Evolutionary conservation across 2,797 vertebrate species (phyloP), one percentile per base, ranked within the genome.

Genomic region (Jordanella pulchra): DNA sequence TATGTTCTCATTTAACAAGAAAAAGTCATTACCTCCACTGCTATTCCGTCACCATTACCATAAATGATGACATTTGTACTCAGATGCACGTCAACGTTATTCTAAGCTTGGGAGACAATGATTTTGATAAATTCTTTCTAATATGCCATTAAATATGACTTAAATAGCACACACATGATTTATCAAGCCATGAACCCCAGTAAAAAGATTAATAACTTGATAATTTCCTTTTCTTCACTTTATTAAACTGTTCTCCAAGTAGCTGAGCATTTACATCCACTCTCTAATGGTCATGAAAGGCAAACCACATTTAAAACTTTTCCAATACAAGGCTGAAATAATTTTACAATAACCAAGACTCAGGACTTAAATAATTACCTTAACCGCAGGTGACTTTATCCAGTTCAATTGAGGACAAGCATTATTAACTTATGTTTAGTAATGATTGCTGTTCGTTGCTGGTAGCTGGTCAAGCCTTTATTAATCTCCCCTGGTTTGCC

Each of bases 1-100:
- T 78, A 83, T 69, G 73, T 81, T 76, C 39, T 56, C 81, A 71
- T 70, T 51, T 63, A 50, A 76, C 55, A 63, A 47, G 51, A 42
- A 30, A 14, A 67, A 25, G 51, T 77, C 60, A 79, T 68, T 73
- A 42, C 64, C 73, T 10, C 65, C 21, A 13, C 25, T 7, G 6
- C 66, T 71, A 55, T 64, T 78, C 81, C 15, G 18, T 79, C 67
- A 73, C 67, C 66, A 32, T 50, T 14, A 50, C 54, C 11, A 25
- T 2, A 30, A 64, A 60, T 58, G 68, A 35, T 71, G 3, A 61
- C n/a, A 27, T 55, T 44, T 48, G 63, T 56, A 28, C 39, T 56
- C 69, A 54, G 35, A n/a, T 28, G 50, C 39, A 48, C 39, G 50
- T 71, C 51, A 25, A 47, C 32, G 35, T 75, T 68, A 70, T 75